phyloP scores from a whole-genome alignment of 92 coral and sea anemone genomes.

The Chrysogorgia sp. region DNA sequence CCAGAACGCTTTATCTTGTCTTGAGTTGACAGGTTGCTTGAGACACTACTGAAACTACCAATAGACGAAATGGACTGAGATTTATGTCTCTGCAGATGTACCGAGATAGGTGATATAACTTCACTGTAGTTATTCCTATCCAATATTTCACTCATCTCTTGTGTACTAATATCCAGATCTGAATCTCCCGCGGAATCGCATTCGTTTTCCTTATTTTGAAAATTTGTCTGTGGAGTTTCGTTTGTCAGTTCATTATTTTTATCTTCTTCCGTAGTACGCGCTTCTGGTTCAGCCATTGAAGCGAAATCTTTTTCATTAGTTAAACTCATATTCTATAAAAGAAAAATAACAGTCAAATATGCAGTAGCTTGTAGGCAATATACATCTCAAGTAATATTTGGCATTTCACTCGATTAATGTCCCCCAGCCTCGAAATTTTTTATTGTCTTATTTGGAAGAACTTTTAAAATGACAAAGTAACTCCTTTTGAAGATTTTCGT shows the following conservation, averaged over 20 bases:
- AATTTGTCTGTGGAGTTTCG: not conserved
- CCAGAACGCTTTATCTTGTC: conserved; percentile 71
- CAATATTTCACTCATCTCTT: conserved; percentile 89
- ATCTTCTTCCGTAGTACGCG: not conserved
- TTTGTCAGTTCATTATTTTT: not conserved
- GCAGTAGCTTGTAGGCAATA: too few relatives aligned
- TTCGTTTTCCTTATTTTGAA: conserved; percentile 6
- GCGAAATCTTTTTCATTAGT: not conserved
- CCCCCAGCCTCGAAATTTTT: too few relatives aligned
- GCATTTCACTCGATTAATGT: too few relatives aligned
- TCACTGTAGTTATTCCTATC: conserved; percentile 90
- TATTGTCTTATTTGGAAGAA: too few relatives aligned
- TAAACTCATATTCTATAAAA: not conserved
- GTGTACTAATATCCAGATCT: conserved; percentile 81
- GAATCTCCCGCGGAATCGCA: conserved; percentile 15
- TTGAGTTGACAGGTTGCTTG: conserved; percentile 84
- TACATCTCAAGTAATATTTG: too few relatives aligned
- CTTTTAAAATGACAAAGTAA: too few relatives aligned
- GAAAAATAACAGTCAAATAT: not conserved
- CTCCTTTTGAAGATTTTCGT: too few relatives aligned
- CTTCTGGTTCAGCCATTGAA: not conserved
- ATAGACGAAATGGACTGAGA: conserved; percentile 88
- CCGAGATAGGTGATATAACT: conserved; percentile 77
- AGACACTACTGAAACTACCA: conserved; percentile 83
- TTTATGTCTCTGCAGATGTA: conserved; percentile 66